Evolutionary conservation across 2,888 invertebrate genomes (phyloP).

Genomic region (Agonopterix arenella): DNA sequence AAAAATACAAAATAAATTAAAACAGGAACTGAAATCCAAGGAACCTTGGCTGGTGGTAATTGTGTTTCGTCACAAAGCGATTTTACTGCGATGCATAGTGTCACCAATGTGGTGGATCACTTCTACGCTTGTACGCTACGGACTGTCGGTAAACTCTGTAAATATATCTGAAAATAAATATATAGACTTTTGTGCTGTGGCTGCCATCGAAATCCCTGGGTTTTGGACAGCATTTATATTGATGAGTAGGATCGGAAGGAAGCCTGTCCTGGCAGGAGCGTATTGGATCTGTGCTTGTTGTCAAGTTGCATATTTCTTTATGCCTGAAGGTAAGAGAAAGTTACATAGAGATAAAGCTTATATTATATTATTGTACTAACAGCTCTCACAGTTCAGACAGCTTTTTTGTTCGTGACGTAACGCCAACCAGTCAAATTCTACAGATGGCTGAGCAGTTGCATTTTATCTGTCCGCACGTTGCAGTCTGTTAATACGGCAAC

Average conservation of each 20-base stretch:
- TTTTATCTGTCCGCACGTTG: too few relatives aligned
- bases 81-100: constrained; percentile 37
- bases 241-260: constrained; percentile 76
- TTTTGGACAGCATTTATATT: constrained; percentile 76
- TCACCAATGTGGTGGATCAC: constrained; percentile 80
- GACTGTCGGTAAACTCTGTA: constrained; percentile 80
- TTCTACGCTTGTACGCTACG: constrained; percentile 81
- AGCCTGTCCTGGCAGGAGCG: constrained; percentile 72
- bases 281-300: constrained; percentile 77
- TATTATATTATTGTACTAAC: too few relatives aligned
- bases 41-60: constrained; percentile 49
- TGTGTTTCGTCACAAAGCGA: constrained; percentile 40
- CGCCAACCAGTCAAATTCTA: too few relatives aligned
- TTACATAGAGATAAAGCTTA: not conserved
- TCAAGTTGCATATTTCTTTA: constrained; percentile 74
- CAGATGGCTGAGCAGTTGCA: too few relatives aligned
- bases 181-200: constrained; percentile 78
- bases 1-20: constrained; percentile 20
- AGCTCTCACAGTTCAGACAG: too few relatives aligned
- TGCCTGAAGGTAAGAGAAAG: constrained; percentile 55
- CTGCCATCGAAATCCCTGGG: constrained; percentile 81
- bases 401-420: too few relatives aligned
- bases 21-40: constrained; percentile 45
- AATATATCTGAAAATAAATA: constrained; percentile 80
- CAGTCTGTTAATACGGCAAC: too few relatives aligned